Percentiles rank a stretch among this genome's conserved stretches.
These are phyloP conservation scores for Mimumesa dahlbomi DNA, from an alignment of 2,888 invertebrate species.

Conservation along the genomic window DNA sequence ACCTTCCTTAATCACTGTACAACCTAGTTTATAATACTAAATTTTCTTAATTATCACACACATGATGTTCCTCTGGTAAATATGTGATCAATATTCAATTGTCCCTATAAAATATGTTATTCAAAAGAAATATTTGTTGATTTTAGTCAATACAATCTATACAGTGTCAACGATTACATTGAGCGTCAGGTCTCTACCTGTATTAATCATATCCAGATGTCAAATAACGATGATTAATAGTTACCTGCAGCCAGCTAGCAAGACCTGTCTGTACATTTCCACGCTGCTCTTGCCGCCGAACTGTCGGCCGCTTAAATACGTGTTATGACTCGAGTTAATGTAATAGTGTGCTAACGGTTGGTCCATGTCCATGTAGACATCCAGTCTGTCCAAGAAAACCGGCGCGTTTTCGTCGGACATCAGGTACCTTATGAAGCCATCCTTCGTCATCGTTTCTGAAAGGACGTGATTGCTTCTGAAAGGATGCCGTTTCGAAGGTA, in stretches of 20 bases:
- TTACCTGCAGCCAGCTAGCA: conserved; percentile 97
- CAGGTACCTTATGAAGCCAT: conserved; percentile 97
- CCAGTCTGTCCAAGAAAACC: conserved; percentile 98
- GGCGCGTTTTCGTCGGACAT: conserved; percentile 99
- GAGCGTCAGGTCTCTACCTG: too few relatives aligned
- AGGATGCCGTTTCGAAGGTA: conserved; percentile 58
- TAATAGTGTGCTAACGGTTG: conserved; percentile 99
- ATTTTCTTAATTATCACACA: too few relatives aligned
- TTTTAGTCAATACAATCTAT: background rate
- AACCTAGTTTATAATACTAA: too few relatives aligned
- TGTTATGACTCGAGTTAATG: conserved; percentile 99
- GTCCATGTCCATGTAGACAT: conserved; percentile 99
- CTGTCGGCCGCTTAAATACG: conserved; percentile 95
- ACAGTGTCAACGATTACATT: background rate
- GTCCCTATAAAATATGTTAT: too few relatives aligned
- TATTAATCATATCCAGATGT: too few relatives aligned
- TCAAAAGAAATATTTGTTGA: too few relatives aligned
- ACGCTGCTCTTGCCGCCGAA: conserved; percentile 99
- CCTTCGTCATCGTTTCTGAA: conserved; percentile 92
- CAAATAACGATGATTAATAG: too few relatives aligned
- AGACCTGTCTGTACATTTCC: conserved; percentile 99
- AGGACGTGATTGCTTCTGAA: conserved; percentile 68
- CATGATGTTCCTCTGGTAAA: too few relatives aligned
- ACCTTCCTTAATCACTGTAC: background rate
- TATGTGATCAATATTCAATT: too few relatives aligned